phyloP scores from a whole-genome alignment of 2,113 vertebrate species.

The Bagarius yarrelli region DNA sequence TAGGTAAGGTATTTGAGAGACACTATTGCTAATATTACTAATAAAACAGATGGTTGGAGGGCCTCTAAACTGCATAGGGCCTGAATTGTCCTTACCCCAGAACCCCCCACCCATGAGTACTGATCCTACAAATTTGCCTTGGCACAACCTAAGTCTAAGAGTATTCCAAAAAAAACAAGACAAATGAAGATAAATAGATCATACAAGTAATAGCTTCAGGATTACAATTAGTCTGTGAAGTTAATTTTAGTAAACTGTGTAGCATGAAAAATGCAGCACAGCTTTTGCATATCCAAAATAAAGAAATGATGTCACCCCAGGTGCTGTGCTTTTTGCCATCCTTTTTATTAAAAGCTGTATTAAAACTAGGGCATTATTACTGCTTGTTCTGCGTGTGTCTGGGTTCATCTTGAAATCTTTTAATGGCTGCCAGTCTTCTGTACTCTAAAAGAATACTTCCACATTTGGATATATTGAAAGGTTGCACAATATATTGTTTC shows the following conservation, averaged over 20 bases:
- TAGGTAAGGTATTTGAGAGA: neutral
- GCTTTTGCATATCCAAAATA: slow-evolving; percentile 4
- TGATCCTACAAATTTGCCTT: no score
- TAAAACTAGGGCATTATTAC: neutral
- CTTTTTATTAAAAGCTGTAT: neutral
- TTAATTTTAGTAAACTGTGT: no score
- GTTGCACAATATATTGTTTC: no score
- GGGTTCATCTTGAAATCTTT: neutral
- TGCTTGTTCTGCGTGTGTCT: slow-evolving; percentile 9
- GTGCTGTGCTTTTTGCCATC: neutral
- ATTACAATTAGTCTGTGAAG: no score
- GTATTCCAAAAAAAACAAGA: no score
- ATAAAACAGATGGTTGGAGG: no score
- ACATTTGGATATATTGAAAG: slow-evolving; percentile 1
- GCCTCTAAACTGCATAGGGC: no score
- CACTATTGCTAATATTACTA: neutral
- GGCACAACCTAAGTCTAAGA: no score
- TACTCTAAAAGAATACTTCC: neutral
- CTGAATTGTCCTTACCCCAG: no score
- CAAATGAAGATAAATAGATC: no score
- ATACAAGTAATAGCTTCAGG: no score
- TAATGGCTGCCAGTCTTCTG: neutral
- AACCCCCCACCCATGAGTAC: no score
- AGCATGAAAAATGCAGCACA: slow-evolving; percentile 15
- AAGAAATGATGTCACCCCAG: neutral